phyloP scores from a whole-genome alignment of 1,140 invertebrate genomes.

The Coelopa frigida region DNA sequence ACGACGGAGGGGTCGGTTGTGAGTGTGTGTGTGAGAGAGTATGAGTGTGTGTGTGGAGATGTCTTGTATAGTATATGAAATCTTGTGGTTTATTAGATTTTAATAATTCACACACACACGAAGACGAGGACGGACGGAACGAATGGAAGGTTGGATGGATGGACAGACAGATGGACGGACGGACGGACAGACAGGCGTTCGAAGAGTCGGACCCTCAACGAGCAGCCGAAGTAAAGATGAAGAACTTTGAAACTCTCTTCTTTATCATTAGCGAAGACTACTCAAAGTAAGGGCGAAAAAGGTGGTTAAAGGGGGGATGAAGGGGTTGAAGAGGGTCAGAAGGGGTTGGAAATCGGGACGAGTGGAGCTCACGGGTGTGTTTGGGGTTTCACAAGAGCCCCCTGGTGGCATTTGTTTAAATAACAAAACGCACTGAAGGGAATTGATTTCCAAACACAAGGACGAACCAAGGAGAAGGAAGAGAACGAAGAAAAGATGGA shows the following conservation, averaged over 20 bases:
- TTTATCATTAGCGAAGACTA: neutral
- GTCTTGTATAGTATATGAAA: constrained; percentile 40
- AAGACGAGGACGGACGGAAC: neutral
- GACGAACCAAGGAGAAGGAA: no score
- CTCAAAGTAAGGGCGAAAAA: no score
- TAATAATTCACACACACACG: constrained; percentile 43
- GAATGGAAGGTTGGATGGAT: neutral
- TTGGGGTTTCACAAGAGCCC: neutral
- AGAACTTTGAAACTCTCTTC: neutral
- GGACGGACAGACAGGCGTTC: no score
- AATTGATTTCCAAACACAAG: constrained; percentile 10
- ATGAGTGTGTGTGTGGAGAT: constrained; percentile 25
- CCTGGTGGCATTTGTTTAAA: neutral
- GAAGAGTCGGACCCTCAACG: no score
- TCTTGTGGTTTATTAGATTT: constrained; percentile 46
- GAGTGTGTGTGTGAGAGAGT: no score
- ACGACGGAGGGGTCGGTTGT: neutral
- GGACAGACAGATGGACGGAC: neutral
- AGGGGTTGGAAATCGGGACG: neutral
- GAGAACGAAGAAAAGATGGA: no score
- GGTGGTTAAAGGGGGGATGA: neutral
- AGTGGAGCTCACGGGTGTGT: constrained; percentile 3
- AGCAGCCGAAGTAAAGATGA: no score
- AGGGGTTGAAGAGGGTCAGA: neutral
- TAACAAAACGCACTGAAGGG: constrained; percentile 6